Evolutionary conservation across 2,113 vertebrate species (phyloP).

Genomic region (Pterocles orientalis): DNA sequence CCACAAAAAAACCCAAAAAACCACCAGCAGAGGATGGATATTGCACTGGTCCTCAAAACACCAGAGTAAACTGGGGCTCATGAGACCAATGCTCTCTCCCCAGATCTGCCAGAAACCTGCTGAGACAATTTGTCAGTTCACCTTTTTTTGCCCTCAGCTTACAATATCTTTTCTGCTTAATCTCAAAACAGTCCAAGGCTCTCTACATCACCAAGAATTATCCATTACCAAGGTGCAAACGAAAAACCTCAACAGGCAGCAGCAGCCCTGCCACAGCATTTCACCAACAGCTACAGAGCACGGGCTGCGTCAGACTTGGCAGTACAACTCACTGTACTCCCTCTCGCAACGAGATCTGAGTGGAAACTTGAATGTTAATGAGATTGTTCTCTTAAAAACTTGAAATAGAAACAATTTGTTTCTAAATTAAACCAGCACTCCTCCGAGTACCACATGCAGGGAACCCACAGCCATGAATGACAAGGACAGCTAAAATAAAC

Average conservation of each 20-base stretch:
- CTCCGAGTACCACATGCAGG: background rate
- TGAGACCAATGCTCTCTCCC: background rate
- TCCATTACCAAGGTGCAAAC: background rate
- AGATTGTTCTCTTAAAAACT: background rate
- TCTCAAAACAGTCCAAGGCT: background rate
- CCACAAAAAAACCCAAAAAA: background rate
- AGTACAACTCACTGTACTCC: background rate
- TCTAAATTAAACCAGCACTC: background rate
- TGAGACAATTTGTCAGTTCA: background rate
- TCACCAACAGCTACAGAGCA: background rate
- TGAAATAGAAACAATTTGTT: constrained; percentile 10
- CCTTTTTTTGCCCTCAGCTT: background rate
- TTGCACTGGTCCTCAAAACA: background rate
- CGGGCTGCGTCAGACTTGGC: background rate
- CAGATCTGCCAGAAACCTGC: background rate
- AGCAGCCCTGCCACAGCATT: background rate
- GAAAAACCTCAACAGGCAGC: background rate
- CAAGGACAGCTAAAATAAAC: background rate
- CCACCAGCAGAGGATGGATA: background rate
- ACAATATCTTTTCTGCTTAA: background rate
- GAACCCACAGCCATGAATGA: background rate
- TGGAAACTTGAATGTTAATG: background rate
- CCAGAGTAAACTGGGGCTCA: background rate
- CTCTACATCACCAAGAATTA: background rate
- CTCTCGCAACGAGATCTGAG: background rate